These are phyloP conservation scores for Atta cephalotes DNA, from an alignment of 1,140 invertebrate species.

Conservation along the genomic window DNA sequence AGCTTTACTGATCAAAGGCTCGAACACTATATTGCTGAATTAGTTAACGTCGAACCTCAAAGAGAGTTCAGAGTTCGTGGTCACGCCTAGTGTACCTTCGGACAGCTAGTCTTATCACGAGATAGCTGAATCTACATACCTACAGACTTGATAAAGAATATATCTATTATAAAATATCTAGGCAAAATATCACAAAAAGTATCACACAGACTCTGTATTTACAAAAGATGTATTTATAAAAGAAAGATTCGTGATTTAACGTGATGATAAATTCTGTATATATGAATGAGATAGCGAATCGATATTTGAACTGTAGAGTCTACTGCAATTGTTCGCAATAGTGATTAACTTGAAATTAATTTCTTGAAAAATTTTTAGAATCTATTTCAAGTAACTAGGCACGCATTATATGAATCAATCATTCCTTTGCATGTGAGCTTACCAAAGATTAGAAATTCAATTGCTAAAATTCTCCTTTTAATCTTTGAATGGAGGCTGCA, in stretches of 20 bases:
- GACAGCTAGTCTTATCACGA: slow-evolving; percentile 33
- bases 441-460: background rate
- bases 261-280: background rate
- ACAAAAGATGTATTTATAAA: background rate
- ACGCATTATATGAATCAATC: background rate
- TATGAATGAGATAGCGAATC: background rate
- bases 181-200: background rate
- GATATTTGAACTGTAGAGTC: background rate
- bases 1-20: slow-evolving; percentile 60
- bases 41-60: slow-evolving; percentile 55
- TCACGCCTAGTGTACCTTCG: slow-evolving; percentile 48
- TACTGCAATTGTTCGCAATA: background rate
- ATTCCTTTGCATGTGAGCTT: background rate
- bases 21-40: slow-evolving; percentile 60
- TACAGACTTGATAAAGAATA: background rate
- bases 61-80: slow-evolving; percentile 62
- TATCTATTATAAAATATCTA: background rate
- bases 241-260: background rate
- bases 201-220: background rate
- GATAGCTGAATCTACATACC: background rate
- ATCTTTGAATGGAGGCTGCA: background rate
- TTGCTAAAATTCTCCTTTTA: slow-evolving; percentile 6
- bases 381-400: background rate
- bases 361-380: background rate
- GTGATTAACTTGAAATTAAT: background rate